Percentiles rank a stretch among this genome's conserved stretches.
Conservation (phyloP, 2,888 invertebrate genomes). For the Drosophila buzzatii region DNA sequence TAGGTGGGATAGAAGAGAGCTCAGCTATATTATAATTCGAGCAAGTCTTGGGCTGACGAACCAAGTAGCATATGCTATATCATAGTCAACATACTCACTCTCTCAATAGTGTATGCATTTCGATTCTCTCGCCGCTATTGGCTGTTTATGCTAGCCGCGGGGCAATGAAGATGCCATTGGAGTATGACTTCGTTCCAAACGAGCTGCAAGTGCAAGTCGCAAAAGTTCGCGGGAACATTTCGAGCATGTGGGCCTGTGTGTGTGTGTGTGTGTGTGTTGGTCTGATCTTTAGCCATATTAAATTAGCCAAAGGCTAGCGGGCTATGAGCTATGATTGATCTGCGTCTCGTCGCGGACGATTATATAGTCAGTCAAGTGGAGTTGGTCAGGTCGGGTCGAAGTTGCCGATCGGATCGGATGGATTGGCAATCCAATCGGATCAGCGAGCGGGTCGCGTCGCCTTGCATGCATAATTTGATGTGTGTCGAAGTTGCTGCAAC, state of each 20-base stretch:
- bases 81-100: neutral
- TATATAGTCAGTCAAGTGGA: constrained; percentile 59
- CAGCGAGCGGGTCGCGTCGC: constrained; percentile 48
- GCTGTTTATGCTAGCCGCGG: constrained; percentile 56
- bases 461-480: constrained; percentile 77
- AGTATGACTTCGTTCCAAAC: constrained; percentile 46
- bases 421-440: constrained; percentile 47
- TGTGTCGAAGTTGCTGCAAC: constrained; percentile 70
- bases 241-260: constrained; percentile 4
- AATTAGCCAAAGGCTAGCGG: constrained; percentile 74
- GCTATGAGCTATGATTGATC: constrained; percentile 68
- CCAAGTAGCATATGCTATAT: neutral
- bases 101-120: constrained; percentile 22
- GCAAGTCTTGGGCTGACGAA: too few relatives aligned
- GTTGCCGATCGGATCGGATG: constrained; percentile 40
- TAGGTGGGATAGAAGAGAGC: neutral
- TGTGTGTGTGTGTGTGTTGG: constrained; percentile 17
- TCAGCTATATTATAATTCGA: too few relatives aligned
- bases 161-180: constrained; percentile 37
- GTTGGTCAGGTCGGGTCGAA: constrained; percentile 53
- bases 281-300: constrained; percentile 81
- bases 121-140: constrained; percentile 46
- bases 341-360: constrained; percentile 70
- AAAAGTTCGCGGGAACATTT: constrained; percentile 80
- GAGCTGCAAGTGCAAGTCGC: constrained; percentile 70